phyloP scores from a whole-genome alignment of 2,888 invertebrate genomes.

The Agrypnus murinus region DNA sequence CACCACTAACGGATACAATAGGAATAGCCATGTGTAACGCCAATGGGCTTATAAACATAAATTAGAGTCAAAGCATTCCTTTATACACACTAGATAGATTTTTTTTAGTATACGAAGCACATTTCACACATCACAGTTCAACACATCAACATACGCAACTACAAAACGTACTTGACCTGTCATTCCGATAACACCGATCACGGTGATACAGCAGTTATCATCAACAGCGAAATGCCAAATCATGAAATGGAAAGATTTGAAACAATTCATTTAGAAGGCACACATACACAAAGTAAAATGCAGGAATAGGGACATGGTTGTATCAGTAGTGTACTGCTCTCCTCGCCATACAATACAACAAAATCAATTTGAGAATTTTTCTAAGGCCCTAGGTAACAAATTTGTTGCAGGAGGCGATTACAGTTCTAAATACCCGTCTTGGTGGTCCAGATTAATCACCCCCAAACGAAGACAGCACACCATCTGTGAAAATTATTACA shows the following conservation, averaged over 20 bases:
- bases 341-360: neutral
- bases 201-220: neutral
- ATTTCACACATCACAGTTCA: conserved; percentile 1
- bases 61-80: neutral
- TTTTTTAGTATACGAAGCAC: neutral
- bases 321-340: neutral
- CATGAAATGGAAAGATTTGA: neutral
- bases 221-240: neutral
- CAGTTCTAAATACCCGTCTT: neutral
- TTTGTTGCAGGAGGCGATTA: neutral
- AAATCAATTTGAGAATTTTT: neutral
- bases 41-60: neutral
- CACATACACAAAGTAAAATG: no score
- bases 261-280: neutral
- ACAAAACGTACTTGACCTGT: neutral
- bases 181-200: neutral
- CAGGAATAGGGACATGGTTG: neutral
- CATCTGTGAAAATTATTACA: neutral
- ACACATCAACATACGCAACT: neutral
- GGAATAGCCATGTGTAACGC: neutral
- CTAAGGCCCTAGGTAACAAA: no score
- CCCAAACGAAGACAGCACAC: neutral
- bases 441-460: neutral
- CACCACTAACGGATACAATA: neutral
- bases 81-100: neutral